phyloP scores from a whole-genome alignment of 2,113 vertebrate species.

The Salvelinus fontinalis region DNA sequence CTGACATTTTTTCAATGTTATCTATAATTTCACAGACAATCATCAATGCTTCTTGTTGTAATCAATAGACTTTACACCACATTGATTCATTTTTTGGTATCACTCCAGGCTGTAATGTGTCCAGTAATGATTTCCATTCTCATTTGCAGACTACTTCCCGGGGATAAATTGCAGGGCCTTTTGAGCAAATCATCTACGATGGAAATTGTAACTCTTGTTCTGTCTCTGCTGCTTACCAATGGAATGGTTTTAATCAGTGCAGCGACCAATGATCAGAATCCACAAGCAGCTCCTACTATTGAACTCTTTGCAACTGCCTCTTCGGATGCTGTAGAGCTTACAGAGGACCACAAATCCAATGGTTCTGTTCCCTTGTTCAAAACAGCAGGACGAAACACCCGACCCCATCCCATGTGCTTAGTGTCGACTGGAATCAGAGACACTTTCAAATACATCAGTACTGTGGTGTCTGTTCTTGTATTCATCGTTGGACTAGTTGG shows the following conservation, averaged over 20 bases:
- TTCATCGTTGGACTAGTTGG: conserved; percentile 88
- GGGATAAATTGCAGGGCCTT: conserved; percentile 23
- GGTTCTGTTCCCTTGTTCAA: conserved; percentile 45
- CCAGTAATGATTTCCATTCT: conserved; percentile 53
- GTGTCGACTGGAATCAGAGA: conserved; percentile 74
- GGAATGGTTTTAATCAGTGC: conserved; percentile 32
- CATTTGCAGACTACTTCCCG: conserved; percentile 29
- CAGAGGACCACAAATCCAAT: conserved; percentile 47
- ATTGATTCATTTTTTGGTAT: conserved; percentile 28
- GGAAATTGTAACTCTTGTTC: conserved; percentile 50
- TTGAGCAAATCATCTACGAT: conserved; percentile 54
- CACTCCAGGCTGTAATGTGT: conserved; percentile 28
- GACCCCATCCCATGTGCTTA: conserved; percentile 73
- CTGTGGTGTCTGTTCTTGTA: conserved; percentile 81
- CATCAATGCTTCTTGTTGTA: conserved; percentile 33
- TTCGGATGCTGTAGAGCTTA: conserved; percentile 27
- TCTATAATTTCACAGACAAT: conserved; percentile 20
- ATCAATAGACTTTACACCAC: conserved; percentile 29
- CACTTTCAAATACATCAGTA: conserved; percentile 88
- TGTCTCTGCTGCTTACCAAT: conserved; percentile 48
- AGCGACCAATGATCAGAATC: conserved; percentile 48
- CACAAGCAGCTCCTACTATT: conserved; percentile 29
- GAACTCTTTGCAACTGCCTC: conserved; percentile 41
- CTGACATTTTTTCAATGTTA: conserved; percentile 28
- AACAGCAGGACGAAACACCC: conserved; percentile 40